Conservation (phyloP, 2,113 vertebrate genomes). For the Myodes glareolus region DNA sequence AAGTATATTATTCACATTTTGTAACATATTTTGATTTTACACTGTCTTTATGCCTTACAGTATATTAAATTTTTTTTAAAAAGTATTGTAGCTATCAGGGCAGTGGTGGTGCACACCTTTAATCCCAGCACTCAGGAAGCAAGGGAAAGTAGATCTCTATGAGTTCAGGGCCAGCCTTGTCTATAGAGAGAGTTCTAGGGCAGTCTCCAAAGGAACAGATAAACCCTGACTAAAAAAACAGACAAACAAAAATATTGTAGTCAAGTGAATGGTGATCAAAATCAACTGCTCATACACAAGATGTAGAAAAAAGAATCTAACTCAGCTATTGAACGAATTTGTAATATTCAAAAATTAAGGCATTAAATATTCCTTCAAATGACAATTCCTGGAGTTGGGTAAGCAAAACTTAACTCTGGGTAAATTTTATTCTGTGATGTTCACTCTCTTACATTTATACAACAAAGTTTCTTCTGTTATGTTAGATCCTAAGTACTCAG, state of each 20-base stretch:
- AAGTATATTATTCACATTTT: constrained; percentile 42
- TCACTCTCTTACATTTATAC: background rate
- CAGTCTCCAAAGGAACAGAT: too few species aligned
- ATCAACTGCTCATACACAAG: background rate
- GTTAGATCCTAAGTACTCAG: background rate
- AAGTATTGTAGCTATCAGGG: too few species aligned
- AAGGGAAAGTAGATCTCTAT: too few species aligned
- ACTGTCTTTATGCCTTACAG: background rate
- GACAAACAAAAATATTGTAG: background rate
- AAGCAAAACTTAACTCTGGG: background rate
- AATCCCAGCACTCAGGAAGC: too few species aligned
- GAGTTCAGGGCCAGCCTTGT: too few species aligned
- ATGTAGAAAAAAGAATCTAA: background rate
- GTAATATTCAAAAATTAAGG: background rate
- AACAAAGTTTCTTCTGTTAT: background rate
- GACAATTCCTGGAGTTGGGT: background rate
- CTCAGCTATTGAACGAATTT: background rate
- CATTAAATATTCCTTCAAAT: background rate
- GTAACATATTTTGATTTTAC: background rate
- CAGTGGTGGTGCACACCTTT: too few species aligned
- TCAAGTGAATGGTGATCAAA: background rate
- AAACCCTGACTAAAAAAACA: too few species aligned
- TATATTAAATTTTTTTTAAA: background rate
- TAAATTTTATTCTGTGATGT: background rate
- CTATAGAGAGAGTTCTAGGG: too few species aligned